Percentiles rank a stretch among this genome's conserved stretches.
These are phyloP conservation scores for Triops cancriformis DNA, from an alignment of 1,140 invertebrate genomes.

Conservation along the genomic window DNA sequence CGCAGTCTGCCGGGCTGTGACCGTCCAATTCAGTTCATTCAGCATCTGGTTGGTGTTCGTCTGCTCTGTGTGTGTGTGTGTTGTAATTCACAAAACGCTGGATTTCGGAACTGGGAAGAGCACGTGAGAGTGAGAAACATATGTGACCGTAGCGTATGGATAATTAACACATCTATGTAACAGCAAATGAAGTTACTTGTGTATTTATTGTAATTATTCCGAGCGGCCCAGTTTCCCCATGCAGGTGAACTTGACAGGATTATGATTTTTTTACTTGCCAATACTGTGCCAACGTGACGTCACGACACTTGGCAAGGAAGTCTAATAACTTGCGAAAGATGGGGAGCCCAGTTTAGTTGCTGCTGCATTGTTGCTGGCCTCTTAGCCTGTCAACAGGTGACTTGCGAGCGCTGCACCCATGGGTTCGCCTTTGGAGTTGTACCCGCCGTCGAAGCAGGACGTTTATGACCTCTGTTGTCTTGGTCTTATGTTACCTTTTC, in stretches of 20 bases:
- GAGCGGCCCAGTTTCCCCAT: too few species aligned
- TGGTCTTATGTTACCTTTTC: slow-evolving; percentile 5
- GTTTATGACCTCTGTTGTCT: background rate
- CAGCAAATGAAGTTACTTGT: too few species aligned
- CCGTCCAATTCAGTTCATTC: background rate
- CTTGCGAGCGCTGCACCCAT: background rate
- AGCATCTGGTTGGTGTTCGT: background rate
- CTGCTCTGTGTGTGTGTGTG: background rate
- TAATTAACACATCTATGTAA: too few species aligned
- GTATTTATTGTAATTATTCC: too few species aligned
- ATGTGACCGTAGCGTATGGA: background rate
- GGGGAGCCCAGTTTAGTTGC: background rate
- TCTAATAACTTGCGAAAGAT: background rate
- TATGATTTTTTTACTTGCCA: too few species aligned
- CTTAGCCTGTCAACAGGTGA: background rate
- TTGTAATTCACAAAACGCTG: background rate
- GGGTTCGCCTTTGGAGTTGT: background rate
- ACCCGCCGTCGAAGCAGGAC: background rate
- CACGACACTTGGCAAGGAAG: too few species aligned
- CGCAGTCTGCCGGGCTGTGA: background rate
- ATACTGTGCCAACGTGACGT: too few species aligned
- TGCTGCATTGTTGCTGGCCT: background rate
- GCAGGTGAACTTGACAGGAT: too few species aligned
- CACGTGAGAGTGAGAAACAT: background rate
- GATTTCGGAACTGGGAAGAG: background rate